Evolutionary conservation across 2,113 vertebrate genomes (phyloP).

Genomic region (Megaceryle torquata): DNA sequence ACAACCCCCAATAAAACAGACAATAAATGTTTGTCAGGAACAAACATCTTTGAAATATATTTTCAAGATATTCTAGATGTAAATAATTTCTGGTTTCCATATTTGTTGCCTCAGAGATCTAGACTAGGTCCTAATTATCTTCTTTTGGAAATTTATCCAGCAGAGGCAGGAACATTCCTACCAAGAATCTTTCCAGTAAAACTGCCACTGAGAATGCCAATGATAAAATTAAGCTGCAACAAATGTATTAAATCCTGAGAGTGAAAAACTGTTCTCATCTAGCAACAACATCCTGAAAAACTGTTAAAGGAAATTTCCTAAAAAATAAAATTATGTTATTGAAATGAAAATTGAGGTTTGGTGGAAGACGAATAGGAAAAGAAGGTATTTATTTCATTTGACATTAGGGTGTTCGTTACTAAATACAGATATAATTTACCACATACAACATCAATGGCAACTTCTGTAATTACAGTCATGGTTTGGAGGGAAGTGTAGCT

Average conservation of each 20-base stretch:
- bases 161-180: neutral
- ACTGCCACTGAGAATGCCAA: neutral
- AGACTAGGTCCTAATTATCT: neutral
- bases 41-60: neutral
- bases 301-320: neutral
- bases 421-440: neutral
- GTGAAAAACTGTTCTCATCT: neutral
- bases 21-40: neutral
- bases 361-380: neutral
- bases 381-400: neutral
- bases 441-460: neutral
- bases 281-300: neutral
- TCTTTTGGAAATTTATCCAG: neutral
- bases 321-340: neutral
- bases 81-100: neutral
- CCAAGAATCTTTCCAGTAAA: neutral
- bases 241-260: neutral
- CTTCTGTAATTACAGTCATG: neutral
- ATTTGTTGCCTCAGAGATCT: neutral
- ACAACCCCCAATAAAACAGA: neutral
- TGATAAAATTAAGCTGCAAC: neutral
- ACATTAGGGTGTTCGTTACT: neutral
- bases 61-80: neutral
- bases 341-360: neutral
- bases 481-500: constrained; percentile 16